phyloP scores from a whole-genome alignment of 2,797 vertebrate species.

The Gambusia yucatana region DNA sequence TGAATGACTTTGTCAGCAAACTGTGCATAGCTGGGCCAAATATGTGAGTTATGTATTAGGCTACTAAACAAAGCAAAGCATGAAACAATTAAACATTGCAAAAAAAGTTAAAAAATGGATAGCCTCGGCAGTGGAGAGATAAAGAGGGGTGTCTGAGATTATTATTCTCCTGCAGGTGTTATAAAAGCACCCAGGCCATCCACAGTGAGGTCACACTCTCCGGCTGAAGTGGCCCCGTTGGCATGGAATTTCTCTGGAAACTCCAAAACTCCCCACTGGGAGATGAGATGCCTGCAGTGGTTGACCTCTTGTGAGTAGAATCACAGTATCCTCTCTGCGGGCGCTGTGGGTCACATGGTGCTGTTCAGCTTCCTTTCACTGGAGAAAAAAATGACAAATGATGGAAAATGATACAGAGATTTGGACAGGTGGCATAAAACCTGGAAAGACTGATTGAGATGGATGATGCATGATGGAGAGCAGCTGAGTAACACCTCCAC shows the following conservation, averaged over 20 bases:
- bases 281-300: slow-evolving; percentile 47
- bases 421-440: slow-evolving; percentile 66
- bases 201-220: slow-evolving; percentile 36
- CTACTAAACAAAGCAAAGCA: neutral
- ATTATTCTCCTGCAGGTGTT: slow-evolving; percentile 17
- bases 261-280: slow-evolving; percentile 25
- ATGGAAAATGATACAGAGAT: slow-evolving; percentile 55
- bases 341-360: slow-evolving; percentile 28
- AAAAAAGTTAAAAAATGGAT: neutral
- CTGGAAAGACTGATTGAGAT: slow-evolving; percentile 53
- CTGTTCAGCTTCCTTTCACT: slow-evolving; percentile 45
- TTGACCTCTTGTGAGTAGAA: slow-evolving; percentile 47
- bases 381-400: slow-evolving; percentile 55
- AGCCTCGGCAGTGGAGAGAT: neutral
- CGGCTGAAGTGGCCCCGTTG: slow-evolving; percentile 40
- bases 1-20: neutral
- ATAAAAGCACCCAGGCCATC: slow-evolving; percentile 11
- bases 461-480: slow-evolving; percentile 64
- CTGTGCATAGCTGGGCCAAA: neutral
- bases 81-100: neutral
- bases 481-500: slow-evolving; percentile 63
- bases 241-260: slow-evolving; percentile 2
- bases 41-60: neutral
- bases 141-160: neutral
- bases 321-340: slow-evolving; percentile 27